A percentile compares a stretch with the other conserved stretches of the same genome.
Evolutionary conservation across 1,140 invertebrate species (phyloP).

Genomic region (Periplaneta americana): DNA sequence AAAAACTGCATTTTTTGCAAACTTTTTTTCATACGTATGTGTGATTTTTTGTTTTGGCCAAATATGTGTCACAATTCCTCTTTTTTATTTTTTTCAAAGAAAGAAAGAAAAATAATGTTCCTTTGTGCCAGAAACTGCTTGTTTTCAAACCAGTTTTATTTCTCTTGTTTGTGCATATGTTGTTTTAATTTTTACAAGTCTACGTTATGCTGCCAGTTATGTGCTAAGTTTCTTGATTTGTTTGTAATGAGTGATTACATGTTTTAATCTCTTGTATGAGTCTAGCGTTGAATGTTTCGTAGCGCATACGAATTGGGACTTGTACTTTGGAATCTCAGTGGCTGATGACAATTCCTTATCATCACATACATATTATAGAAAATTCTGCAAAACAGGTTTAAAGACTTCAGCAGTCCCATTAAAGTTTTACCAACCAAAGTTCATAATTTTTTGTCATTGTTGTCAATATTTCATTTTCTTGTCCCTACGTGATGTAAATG

Average conservation of each 20-base stretch:
- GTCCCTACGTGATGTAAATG: conserved; percentile 2
- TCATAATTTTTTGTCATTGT: conserved; percentile 11
- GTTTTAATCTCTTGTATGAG: neutral
- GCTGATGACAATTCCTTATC: neutral
- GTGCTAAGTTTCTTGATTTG: neutral
- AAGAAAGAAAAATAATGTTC: conserved; percentile 13
- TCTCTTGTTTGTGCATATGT: neutral
- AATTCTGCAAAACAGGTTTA: no score
- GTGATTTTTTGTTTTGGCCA: conserved; percentile 16
- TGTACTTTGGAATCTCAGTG: neutral
- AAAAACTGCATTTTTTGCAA: conserved; percentile 15
- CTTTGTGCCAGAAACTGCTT: conserved; percentile 12
- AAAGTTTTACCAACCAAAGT: conserved; percentile 7
- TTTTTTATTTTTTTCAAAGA: conserved; percentile 2
- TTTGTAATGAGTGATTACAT: neutral
- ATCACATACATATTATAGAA: neutral
- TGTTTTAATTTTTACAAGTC: conserved; percentile 15
- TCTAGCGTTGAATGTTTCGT: neutral
- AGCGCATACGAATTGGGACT: neutral
- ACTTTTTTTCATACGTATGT: conserved; percentile 15
- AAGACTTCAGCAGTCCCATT: neutral
- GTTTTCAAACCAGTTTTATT: conserved; percentile 7
- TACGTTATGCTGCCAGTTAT: conserved; percentile 6
- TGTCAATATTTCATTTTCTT: neutral
- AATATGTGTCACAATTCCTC: neutral